Evolutionary conservation across 2,113 vertebrate genomes (phyloP).

Genomic region (Callopanchax toddi): DNA sequence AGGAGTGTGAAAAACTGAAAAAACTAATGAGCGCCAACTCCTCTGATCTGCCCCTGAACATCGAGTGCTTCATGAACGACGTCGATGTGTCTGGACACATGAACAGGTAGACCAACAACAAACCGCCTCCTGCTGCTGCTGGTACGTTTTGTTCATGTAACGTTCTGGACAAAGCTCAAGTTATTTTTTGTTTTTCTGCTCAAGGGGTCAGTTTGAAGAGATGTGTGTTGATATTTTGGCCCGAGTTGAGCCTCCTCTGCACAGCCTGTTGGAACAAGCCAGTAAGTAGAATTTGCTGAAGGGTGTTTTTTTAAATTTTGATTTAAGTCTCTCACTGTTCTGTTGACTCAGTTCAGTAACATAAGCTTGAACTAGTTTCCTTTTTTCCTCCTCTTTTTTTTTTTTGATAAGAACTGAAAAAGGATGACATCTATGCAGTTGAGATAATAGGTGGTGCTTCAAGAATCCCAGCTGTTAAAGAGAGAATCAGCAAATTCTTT

Average conservation of each 20-base stretch:
- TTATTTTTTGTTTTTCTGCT: constrained; percentile 29
- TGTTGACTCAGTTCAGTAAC: neutral
- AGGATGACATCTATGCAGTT: constrained; percentile 94
- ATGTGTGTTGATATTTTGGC: constrained; percentile 89
- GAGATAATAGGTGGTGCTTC: constrained; percentile 98
- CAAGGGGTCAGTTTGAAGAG: constrained; percentile 90
- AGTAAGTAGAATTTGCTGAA: constrained; percentile 82
- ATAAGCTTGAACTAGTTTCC: neutral
- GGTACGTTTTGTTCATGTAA: neutral
- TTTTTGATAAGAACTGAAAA: constrained; percentile 84
- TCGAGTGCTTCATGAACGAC: constrained; percentile 98
- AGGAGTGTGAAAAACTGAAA: constrained; percentile 97
- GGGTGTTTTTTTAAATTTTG: neutral
- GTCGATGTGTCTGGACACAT: constrained; percentile 91
- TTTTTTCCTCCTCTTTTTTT: neutral
- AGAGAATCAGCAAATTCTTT: constrained; percentile 94
- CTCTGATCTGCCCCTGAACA: constrained; percentile 94
- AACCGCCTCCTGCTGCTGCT: neutral
- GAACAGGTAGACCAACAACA: constrained; percentile 84
- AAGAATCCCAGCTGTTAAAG: constrained; percentile 94
- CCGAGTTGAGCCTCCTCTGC: constrained; percentile 90
- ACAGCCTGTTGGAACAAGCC: constrained; percentile 89
- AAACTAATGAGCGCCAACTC: constrained; percentile 98
- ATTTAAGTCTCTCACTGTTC: neutral
- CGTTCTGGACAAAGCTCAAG: neutral